Evolutionary conservation across 1,140 invertebrate species (phyloP).

Genomic region (Phenacoccus solenopsis): DNA sequence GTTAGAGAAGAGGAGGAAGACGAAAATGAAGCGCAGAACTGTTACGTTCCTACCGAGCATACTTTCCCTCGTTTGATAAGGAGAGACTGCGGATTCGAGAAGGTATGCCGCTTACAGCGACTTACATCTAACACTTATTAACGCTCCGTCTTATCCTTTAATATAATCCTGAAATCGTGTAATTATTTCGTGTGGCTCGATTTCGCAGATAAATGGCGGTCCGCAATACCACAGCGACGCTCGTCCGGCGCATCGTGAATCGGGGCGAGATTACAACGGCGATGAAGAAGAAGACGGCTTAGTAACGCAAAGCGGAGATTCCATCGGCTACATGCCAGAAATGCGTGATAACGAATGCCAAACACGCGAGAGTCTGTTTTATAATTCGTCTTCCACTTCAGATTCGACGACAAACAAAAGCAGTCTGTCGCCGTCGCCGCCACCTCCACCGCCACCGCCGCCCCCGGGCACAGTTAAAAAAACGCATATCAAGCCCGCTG

Average conservation of each 20-base stretch:
- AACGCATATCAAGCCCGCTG: constrained; percentile 26
- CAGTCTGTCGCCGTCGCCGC: constrained; percentile 26
- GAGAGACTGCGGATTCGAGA: neutral
- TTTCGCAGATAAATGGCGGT: constrained; percentile 4
- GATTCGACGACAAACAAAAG: constrained; percentile 22
- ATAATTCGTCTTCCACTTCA: constrained; percentile 31
- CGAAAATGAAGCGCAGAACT: neutral
- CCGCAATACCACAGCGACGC: neutral
- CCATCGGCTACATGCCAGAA: constrained; percentile 26
- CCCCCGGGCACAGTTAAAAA: constrained; percentile 27
- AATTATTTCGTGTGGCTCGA: too few relatives aligned
- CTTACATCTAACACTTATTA: too few relatives aligned
- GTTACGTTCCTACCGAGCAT: constrained; percentile 7
- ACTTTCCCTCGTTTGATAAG: neutral
- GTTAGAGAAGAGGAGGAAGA: neutral
- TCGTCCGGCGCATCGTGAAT: neutral
- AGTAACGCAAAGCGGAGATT: constrained; percentile 37
- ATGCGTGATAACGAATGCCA: constrained; percentile 67
- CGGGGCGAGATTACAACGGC: constrained; percentile 36
- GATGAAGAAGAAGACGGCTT: constrained; percentile 35
- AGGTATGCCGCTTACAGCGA: neutral
- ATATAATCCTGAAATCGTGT: too few relatives aligned
- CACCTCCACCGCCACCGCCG: constrained; percentile 20
- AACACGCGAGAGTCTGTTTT: constrained; percentile 60
- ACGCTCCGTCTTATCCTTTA: neutral